These are phyloP conservation scores for Lithophane socia DNA, from an alignment of 2,888 invertebrate genomes.

Conservation along the genomic window DNA sequence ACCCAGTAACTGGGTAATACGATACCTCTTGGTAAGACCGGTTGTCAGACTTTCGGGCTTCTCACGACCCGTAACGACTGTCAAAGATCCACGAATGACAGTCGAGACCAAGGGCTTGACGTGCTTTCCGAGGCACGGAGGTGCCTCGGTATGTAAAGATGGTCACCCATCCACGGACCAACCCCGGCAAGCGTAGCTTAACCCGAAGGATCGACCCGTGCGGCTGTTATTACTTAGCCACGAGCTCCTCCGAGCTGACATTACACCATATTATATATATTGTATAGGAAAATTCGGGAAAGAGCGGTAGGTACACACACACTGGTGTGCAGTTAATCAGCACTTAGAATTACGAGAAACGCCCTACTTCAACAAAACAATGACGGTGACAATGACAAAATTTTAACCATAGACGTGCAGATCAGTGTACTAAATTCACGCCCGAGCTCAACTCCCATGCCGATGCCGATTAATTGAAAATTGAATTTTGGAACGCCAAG, in stretches of 20 bases:
- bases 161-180: no score
- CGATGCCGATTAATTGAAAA: constrained; percentile 31
- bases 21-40: no score
- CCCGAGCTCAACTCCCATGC: constrained; percentile 1
- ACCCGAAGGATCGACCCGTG: no score
- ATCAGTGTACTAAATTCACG: constrained; percentile 27
- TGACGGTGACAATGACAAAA: neutral
- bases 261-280: constrained; percentile 21
- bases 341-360: neutral
- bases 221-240: no score
- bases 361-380: neutral
- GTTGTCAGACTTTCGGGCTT: no score
- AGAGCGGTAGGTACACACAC: neutral
- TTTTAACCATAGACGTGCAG: neutral
- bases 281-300: constrained; percentile 19
- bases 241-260: constrained; percentile 3
- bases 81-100: no score
- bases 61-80: no score
- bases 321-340: neutral
- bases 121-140: neutral
- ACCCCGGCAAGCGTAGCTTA: no score
- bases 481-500: constrained; percentile 18
- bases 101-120: no score
- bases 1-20: no score
- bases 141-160: no score